phyloP scores from a whole-genome alignment of 2,797 vertebrate species.

The Mus minutoides region DNA sequence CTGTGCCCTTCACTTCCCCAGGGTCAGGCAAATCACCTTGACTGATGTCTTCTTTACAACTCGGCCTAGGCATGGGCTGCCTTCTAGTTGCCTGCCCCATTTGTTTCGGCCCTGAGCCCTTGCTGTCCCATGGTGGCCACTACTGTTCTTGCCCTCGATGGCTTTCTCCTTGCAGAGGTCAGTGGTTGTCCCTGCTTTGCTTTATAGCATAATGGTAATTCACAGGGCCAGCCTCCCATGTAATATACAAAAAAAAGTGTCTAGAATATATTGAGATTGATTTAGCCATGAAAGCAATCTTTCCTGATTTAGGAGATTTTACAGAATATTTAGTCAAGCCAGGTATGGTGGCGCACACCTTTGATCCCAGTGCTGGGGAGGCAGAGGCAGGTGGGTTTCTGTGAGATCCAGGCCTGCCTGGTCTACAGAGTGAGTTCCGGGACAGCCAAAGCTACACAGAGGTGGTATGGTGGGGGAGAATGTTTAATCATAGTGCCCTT shows the following conservation, averaged over 20 bases:
- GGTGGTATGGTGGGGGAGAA: background rate
- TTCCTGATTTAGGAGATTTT: background rate
- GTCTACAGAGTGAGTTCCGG: background rate
- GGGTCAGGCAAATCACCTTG: background rate
- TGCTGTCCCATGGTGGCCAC: background rate
- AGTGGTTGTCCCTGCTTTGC: background rate
- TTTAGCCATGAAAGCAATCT: background rate
- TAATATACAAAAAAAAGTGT: background rate
- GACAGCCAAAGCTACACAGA: background rate
- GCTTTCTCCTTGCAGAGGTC: background rate
- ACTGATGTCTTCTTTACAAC: background rate
- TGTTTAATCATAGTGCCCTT: background rate
- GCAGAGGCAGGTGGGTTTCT: background rate
- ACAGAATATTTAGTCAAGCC: background rate
- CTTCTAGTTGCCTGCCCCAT: background rate
- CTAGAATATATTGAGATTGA: background rate
- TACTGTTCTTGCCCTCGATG: background rate
- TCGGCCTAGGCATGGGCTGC: background rate
- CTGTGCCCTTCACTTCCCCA: background rate
- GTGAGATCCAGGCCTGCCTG: background rate
- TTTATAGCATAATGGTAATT: background rate
- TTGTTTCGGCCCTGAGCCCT: accelerated
- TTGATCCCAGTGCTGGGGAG: background rate
- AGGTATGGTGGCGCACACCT: background rate
- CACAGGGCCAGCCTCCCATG: background rate